A percentile compares a stretch with the other conserved stretches of the same genome.
These are phyloP conservation scores for Hyla sarda DNA, from an alignment of 2,113 vertebrate genomes.

Conservation along the genomic window DNA sequence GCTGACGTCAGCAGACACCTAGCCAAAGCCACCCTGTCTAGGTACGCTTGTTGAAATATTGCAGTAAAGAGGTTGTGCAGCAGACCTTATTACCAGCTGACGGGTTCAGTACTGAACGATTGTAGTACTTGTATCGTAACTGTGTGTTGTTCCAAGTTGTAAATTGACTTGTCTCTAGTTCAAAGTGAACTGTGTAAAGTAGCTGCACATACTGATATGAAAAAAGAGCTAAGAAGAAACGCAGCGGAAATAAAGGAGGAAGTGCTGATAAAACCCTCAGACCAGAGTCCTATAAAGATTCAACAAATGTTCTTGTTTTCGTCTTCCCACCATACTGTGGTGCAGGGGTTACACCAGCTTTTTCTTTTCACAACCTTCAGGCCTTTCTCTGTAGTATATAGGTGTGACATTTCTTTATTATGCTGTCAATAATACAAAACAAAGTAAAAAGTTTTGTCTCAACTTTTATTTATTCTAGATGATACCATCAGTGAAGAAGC, in stretches of 20 bases:
- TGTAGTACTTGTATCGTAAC: too few relatives aligned
- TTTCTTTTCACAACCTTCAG: too few relatives aligned
- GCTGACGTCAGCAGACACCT: too few relatives aligned
- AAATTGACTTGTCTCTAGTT: too few relatives aligned
- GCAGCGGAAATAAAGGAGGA: constrained; percentile 4
- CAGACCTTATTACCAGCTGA: too few relatives aligned
- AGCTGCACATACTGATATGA: neutral
- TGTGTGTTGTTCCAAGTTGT: too few relatives aligned
- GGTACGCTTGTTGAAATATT: too few relatives aligned
- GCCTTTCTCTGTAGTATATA: too few relatives aligned
- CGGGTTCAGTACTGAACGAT: too few relatives aligned
- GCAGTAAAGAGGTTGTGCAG: too few relatives aligned
- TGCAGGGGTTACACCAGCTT: neutral
- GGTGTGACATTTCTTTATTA: too few relatives aligned
- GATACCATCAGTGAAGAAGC: constrained; percentile 79
- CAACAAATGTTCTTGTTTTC: neutral
- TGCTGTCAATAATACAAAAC: constrained; percentile 24
- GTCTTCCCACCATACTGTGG: neutral
- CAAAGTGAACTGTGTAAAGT: neutral
- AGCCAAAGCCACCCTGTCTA: too few relatives aligned
- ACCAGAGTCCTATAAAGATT: neutral
- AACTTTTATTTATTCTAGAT: constrained; percentile 76
- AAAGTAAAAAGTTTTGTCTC: constrained; percentile 60
- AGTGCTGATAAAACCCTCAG: constrained; percentile 12
- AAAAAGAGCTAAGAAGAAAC: neutral